A percentile compares a stretch with the other conserved stretches of the same genome.
phyloP scores from a whole-genome alignment of 92 coral and sea anemone genomes.

The Actinostola sp. region DNA sequence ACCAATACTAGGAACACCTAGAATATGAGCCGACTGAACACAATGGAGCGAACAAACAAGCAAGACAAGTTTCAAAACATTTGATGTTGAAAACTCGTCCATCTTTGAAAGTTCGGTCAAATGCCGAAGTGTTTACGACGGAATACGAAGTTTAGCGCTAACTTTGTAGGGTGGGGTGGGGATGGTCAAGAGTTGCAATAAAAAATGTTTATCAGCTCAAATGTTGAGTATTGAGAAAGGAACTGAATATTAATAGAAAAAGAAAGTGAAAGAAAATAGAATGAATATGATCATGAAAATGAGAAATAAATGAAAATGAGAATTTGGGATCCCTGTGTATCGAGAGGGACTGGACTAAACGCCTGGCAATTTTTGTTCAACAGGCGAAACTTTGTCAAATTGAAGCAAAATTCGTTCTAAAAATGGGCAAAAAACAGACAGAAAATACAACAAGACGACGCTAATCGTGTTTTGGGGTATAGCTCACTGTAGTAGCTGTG shows the following conservation, averaged over 20 bases:
- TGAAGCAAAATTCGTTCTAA: background rate
- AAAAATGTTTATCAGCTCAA: no score
- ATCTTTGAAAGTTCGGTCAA: no score
- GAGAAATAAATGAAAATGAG: background rate
- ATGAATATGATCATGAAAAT: no score
- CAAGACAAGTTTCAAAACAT: conserved; percentile 9
- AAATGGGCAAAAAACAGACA: conserved; percentile 8
- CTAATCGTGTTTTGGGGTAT: background rate
- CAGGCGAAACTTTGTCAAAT: background rate
- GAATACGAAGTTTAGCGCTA: no score
- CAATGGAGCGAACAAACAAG: background rate
- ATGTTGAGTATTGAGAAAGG: no score
- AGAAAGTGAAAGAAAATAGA: no score
- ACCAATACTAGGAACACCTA: conserved; percentile 76
- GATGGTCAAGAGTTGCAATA: no score
- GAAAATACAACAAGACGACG: background rate
- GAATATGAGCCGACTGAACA: conserved; percentile 33
- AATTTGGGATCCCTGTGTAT: conserved; percentile 4
- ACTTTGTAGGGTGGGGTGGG: no score
- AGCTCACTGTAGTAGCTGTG: background rate
- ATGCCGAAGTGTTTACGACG: no score
- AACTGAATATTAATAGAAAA: no score
- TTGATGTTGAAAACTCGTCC: no score
- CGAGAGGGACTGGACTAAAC: conserved; percentile 12
- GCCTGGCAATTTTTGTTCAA: conserved; percentile 2